Base-by-base conservation (phyloP, 2,888 invertebrate genomes). In the Drosophila birchii region DNA sequence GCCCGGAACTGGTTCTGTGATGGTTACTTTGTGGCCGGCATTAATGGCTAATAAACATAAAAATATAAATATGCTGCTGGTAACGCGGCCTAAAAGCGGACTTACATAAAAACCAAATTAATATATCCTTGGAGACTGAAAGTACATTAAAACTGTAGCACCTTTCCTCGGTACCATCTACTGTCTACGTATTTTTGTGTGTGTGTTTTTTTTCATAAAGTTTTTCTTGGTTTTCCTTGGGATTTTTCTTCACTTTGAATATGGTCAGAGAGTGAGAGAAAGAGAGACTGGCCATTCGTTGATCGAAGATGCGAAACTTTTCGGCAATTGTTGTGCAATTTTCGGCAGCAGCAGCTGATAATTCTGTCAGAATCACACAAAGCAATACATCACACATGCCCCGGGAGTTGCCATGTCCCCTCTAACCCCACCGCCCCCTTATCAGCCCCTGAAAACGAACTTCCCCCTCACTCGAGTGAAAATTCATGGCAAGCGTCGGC, bases 311-410 rank as follows among this genome's bases (percentile, higher is more conserved):
- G 69, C 23, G 49, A 57, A 71, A 71, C 51, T 69, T 70, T 69
- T 45, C 20, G 68, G 45, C 73, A 55, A 75, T 75, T 74, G 68
- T 74, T 75, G 83, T 82, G 80, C 83, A 79, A 88, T 88, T 88
- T 83, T 82, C 75, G 78, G 78, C 78, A 75, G 70, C 75, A 86
- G 80, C 84, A 84, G 84, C 84, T 84, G 84, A 89, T 84, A 88
- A 84, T 84, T 84, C 84, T 84, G 84, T 84, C 84, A 88, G 81
- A 88, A 86, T 88, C 84, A 88, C 81, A 79, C 84, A 84, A 83
- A 78, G 84, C 84, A 88, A 84, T 84, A 88, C 84, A 84, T 84
- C 84, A 84, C 89, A 83, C 59, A 83, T 76, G 77, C 74, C 68
- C 47, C 23, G 60, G 45, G 23, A 43, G 39, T 54, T 39, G 16